phyloP scores from a whole-genome alignment of 2,113 vertebrate genomes.

The Silurus asotus region DNA sequence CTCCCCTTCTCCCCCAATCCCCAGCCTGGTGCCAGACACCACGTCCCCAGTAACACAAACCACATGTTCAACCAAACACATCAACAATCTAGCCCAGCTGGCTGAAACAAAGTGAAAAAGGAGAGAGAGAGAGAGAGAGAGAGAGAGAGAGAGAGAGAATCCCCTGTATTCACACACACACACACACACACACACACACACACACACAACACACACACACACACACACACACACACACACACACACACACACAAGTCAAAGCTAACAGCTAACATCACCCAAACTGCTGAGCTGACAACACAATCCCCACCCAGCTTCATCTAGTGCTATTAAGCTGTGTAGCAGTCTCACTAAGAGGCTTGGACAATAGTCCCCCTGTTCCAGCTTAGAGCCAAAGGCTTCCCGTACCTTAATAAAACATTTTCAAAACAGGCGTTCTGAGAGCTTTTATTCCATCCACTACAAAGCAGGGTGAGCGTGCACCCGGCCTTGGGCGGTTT shows the following conservation, averaged over 20 bases:
- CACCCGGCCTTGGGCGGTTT: slow-evolving; percentile 59
- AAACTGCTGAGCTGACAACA: slow-evolving; percentile 20
- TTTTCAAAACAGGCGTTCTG: slow-evolving; percentile 69
- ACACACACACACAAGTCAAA: too few species aligned
- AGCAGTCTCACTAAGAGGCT: slow-evolving; percentile 67
- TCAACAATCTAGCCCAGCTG: slow-evolving; percentile 68
- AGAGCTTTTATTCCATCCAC: slow-evolving; percentile 60
- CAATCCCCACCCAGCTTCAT: slow-evolving; percentile 63
- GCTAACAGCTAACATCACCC: slow-evolving; percentile 27
- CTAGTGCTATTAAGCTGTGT: slow-evolving; percentile 69
- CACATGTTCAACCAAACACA: slow-evolving; percentile 73
- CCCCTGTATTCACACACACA: not conserved
- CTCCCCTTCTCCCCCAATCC: slow-evolving; percentile 65
- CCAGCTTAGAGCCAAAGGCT: slow-evolving; percentile 60
- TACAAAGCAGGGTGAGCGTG: slow-evolving; percentile 55
- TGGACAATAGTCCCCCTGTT: slow-evolving; percentile 77
- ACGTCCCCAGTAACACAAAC: slow-evolving; percentile 77
- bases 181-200: not conserved
- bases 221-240: slow-evolving; percentile 20
- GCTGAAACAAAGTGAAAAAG: slow-evolving; percentile 54
- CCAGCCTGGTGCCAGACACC: slow-evolving; percentile 73
- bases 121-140: slow-evolving; percentile 3
- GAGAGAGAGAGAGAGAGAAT: slow-evolving; percentile 37
- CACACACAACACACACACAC: not conserved
- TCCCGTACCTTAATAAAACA: slow-evolving; percentile 74